A percentile compares a stretch with the other conserved stretches of the same genome.
Conservation (phyloP, 2,888 invertebrate species). For the Myopa testacea region DNA sequence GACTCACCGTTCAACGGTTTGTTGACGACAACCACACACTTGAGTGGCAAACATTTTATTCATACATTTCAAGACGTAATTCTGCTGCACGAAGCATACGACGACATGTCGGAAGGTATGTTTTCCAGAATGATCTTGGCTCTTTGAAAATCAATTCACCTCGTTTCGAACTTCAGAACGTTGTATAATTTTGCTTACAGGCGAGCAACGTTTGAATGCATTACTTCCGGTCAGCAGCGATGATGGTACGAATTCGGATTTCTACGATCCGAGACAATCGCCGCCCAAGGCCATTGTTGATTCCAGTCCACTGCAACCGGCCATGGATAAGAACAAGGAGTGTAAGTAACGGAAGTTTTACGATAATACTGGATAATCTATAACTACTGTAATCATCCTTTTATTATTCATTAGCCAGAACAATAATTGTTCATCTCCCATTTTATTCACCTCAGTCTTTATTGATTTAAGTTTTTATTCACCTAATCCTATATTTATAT, state of each 20-base stretch:
- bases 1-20: slow-evolving; percentile 63
- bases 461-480: background rate
- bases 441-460: background rate
- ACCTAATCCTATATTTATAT: background rate
- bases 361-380: too few relatives aligned
- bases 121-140: background rate
- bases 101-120: slow-evolving; percentile 68
- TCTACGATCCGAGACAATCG: slow-evolving; percentile 71
- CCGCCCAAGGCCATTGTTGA: slow-evolving; percentile 94
- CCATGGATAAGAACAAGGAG: slow-evolving; percentile 98
- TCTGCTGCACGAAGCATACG: slow-evolving; percentile 65
- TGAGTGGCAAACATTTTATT: slow-evolving; percentile 63
- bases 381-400: background rate
- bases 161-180: background rate
- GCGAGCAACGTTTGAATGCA: slow-evolving; percentile 67
- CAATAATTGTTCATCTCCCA: background rate
- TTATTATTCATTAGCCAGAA: background rate
- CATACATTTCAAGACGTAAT: slow-evolving; percentile 66
- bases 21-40: slow-evolving; percentile 58
- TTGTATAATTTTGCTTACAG: slow-evolving; percentile 49
- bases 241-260: slow-evolving; percentile 66
- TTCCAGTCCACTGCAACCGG: slow-evolving; percentile 91
- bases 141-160: background rate
- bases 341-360: slow-evolving; percentile 77
- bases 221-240: slow-evolving; percentile 62